Conservation (phyloP, 1,140 invertebrate species). For the Rhizoglyphus robini region DNA sequence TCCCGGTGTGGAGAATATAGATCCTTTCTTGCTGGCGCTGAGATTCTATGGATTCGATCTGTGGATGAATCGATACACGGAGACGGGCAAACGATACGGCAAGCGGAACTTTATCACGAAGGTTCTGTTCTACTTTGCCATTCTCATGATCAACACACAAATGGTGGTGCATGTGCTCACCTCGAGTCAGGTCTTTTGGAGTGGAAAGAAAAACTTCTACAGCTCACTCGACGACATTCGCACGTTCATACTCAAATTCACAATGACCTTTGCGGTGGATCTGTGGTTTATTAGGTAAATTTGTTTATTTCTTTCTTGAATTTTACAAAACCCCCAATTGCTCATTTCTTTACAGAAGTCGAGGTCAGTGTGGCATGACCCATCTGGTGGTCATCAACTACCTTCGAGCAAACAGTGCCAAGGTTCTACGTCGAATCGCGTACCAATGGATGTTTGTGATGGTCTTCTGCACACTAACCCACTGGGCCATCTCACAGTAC, state of each 20-base stretch:
- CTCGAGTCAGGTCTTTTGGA: neutral
- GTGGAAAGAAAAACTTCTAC: neutral
- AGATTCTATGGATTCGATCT: conserved; percentile 15
- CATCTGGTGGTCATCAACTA: neutral
- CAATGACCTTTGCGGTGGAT: conserved; percentile 18
- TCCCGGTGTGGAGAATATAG: conserved; percentile 11
- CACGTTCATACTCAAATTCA: conserved; percentile 13
- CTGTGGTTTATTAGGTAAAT: conserved; percentile 14
- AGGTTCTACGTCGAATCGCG: neutral
- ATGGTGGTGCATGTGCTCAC: conserved; percentile 4
- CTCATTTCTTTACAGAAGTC: no score
- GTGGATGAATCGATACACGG: conserved; percentile 11
- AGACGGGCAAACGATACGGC: conserved; percentile 8
- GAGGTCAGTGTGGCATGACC: neutral
- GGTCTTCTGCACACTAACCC: neutral
- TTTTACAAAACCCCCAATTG: no score
- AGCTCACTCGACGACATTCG: neutral
- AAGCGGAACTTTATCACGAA: conserved; percentile 9
- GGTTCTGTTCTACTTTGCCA: neutral
- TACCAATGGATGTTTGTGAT: conserved; percentile 9
- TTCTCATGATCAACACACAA: conserved; percentile 3
- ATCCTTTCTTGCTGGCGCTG: conserved; percentile 6
- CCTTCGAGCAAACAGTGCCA: neutral
- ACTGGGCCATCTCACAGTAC: conserved; percentile 11
- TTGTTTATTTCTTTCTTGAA: neutral